Conservation (phyloP, 2,113 vertebrate species). For the Noctilio leporinus region DNA sequence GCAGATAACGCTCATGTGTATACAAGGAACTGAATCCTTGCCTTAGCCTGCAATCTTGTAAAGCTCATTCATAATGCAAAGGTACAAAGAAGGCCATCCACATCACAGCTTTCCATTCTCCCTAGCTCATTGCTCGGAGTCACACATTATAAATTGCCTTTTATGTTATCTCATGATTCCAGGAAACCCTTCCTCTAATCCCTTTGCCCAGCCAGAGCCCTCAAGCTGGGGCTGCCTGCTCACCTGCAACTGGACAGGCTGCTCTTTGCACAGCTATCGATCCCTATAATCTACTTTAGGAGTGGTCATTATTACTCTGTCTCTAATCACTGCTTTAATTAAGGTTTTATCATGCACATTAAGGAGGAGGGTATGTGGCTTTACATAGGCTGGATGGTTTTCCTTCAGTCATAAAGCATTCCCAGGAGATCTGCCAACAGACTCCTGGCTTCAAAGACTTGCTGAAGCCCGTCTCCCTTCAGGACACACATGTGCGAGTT, state of each 20-base stretch:
- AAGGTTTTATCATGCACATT: slow-evolving; percentile 69
- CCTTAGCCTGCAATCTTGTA: slow-evolving; percentile 16
- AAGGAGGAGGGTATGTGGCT: slow-evolving; percentile 51
- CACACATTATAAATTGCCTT: slow-evolving; percentile 69
- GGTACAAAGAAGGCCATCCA: slow-evolving; percentile 58
- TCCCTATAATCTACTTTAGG: slow-evolving; percentile 66
- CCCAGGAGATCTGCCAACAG: slow-evolving; percentile 15
- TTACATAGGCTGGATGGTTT: slow-evolving; percentile 41
- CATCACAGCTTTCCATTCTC: slow-evolving; percentile 58
- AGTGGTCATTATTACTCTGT: slow-evolving; percentile 66
- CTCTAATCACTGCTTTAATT: slow-evolving; percentile 71
- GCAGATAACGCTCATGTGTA: slow-evolving; percentile 24
- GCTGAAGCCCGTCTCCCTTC: background rate
- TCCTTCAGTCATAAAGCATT: slow-evolving; percentile 16
- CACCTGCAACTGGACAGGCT: background rate
- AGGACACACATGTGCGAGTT: background rate
- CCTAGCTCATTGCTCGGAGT: slow-evolving; percentile 60
- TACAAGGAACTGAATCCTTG: slow-evolving; percentile 5
- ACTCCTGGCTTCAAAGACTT: slow-evolving; percentile 46
- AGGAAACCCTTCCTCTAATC: slow-evolving; percentile 57
- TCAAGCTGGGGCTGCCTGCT: background rate
- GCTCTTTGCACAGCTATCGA: slow-evolving; percentile 64
- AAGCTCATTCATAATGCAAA: slow-evolving; percentile 62
- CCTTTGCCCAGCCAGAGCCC: slow-evolving; percentile 29
- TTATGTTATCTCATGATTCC: slow-evolving; percentile 69